phyloP scores from a whole-genome alignment of 2,113 vertebrate species.

The Lamprologus speciosus region DNA sequence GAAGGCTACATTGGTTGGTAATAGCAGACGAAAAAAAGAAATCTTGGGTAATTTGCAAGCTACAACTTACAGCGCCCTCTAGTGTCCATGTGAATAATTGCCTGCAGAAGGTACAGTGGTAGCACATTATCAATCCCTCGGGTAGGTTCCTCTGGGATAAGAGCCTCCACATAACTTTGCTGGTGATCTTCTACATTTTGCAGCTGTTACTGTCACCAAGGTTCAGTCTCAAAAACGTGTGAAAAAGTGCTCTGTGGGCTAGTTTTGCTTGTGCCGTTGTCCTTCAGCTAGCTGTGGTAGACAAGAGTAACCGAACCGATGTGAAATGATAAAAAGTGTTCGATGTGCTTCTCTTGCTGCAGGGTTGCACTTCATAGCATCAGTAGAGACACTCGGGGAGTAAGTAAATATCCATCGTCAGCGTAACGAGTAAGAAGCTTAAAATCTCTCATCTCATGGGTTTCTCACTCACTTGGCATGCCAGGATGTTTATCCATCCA shows the following conservation, averaged over 20 bases:
- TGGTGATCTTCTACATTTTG: background rate
- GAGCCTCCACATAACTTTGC: background rate
- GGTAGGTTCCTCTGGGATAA: background rate
- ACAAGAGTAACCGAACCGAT: rapidly evolving
- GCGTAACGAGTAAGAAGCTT: background rate
- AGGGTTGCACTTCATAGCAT: background rate
- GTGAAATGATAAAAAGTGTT: background rate
- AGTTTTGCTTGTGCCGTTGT: rapidly evolving
- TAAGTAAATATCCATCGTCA: background rate
- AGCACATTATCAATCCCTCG: background rate
- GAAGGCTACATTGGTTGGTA: background rate
- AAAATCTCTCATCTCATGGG: background rate
- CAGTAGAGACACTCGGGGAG: background rate
- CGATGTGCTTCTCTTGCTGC: background rate
- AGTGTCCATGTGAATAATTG: background rate
- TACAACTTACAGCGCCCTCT: background rate
- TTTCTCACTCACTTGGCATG: background rate
- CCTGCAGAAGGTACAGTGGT: background rate
- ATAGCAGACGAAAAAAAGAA: rapidly evolving
- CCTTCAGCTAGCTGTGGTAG: background rate
- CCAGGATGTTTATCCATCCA: background rate
- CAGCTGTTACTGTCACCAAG: background rate
- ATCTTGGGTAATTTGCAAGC: background rate
- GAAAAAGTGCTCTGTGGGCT: background rate
- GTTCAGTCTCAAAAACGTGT: background rate